Base-by-base conservation (phyloP, 1,140 invertebrate species). In the Psilanteris sp. region DNA sequence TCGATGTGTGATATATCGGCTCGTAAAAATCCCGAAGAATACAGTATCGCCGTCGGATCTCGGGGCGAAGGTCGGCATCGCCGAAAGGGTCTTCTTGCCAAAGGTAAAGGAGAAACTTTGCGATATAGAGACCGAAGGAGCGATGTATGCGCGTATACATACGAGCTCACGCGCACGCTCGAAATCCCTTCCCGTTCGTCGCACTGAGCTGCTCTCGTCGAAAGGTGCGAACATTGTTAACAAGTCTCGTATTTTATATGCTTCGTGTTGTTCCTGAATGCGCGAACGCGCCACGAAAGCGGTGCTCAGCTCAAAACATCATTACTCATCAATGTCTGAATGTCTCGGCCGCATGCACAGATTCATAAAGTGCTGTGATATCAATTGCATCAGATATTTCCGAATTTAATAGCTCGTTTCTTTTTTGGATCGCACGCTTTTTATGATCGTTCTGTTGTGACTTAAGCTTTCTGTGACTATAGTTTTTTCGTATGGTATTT, bases 1-100 rank as follows among this genome's bases (percentile, higher is more conserved):
- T 86, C 86, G 85, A 88, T 88, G 83, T 80, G 80, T 88, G 85
- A 88, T 88, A 87, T 88, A 88, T 88, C 85, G 85, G 87, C 83
- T 87, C 87, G 83, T 88, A 87, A 88, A 88, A 88, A 88, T 85
- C 80, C 78, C 36, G 67, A 77, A 78, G 85, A 87, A 88, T 88
- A 88, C 87, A 86, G 86, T 87, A 88, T 88, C 85, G 85, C 70
- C 37, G 81, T 54, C 76, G 84, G 83, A 87, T 88, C 85, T 86
- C 61, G 72, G 83, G 81, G 78, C 85, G 83, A 84, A 86, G 87
- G 86, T 87, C 85, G 79, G 27, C 79, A 81, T 87, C 86, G 86
- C 86, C 86, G 82, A 86, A 87, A 86, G 71, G 61, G 67, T 70
- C 61, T 62, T 57, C 44, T 44, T 34, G 61, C 62, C 57, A 52